phyloP scores from a whole-genome alignment of 2,888 invertebrate genomes.

The Clusia tigrina region DNA sequence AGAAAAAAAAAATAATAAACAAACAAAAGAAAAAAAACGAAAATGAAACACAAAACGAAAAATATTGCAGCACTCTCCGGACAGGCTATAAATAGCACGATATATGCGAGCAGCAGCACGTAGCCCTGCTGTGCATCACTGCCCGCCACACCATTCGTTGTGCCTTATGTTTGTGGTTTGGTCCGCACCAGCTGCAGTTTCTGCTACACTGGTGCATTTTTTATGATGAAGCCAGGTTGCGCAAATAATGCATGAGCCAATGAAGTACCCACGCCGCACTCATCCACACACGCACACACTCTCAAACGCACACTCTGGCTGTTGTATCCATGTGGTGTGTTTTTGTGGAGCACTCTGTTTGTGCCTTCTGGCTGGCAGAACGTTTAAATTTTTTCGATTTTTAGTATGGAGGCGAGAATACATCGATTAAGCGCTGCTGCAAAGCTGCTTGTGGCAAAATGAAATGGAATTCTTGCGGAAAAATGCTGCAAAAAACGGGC shows the following conservation, averaged over 20 bases:
- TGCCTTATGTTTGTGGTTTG: constrained; percentile 31
- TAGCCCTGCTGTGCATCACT: constrained; percentile 9
- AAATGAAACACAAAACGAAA: too few species aligned
- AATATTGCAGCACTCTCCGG: constrained; percentile 47
- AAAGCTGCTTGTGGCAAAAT: background rate
- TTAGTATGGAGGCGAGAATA: background rate
- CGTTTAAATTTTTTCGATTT: constrained; percentile 19
- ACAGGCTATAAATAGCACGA: too few species aligned
- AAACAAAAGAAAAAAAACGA: too few species aligned
- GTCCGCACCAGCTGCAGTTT: constrained; percentile 49
- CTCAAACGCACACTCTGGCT: background rate
- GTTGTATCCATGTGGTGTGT: background rate
- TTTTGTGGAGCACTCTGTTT: background rate
- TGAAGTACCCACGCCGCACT: constrained; percentile 44
- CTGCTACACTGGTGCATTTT: constrained; percentile 54
- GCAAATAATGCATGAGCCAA: constrained; percentile 59
- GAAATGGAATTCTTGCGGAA: background rate
- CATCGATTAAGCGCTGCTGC: background rate
- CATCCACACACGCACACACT: background rate
- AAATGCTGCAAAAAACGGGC: background rate
- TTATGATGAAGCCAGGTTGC: constrained; percentile 55
- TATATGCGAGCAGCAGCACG: too few species aligned
- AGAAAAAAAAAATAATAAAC: too few species aligned
- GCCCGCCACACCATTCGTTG: constrained; percentile 10
- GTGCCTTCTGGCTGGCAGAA: background rate